Percentiles rank a stretch among this genome's conserved stretches.
These are phyloP conservation scores for Meles meles DNA, from an alignment of 2,113 vertebrate genomes.

Conservation along the genomic window DNA sequence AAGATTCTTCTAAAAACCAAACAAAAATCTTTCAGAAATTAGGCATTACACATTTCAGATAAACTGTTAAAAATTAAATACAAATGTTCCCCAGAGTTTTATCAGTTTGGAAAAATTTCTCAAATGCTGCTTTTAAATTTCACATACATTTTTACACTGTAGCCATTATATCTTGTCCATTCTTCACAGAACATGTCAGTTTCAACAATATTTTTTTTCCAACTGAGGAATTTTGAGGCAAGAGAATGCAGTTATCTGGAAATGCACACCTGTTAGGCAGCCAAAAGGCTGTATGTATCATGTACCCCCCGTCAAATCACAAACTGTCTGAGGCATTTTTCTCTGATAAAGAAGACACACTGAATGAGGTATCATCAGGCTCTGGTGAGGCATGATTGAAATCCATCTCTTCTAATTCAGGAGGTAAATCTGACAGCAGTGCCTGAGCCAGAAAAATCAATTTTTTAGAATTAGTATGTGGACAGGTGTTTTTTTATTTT, in stretches of 20 bases:
- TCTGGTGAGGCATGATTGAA: slow-evolving; percentile 83
- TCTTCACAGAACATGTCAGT: slow-evolving; percentile 43
- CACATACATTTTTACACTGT: slow-evolving; percentile 38
- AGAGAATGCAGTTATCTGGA: slow-evolving; percentile 63
- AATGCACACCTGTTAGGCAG: slow-evolving; percentile 30
- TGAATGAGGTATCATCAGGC: slow-evolving; percentile 86
- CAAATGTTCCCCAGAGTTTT: slow-evolving; percentile 42
- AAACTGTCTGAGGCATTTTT: slow-evolving; percentile 86
- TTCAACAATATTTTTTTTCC: slow-evolving; percentile 59
- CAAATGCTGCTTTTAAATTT: slow-evolving; percentile 38
- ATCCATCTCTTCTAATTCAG: slow-evolving; percentile 93
- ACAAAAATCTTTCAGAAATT: slow-evolving; percentile 57
- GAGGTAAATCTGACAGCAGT: slow-evolving; percentile 96
- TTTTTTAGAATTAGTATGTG: neutral
- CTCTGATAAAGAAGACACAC: slow-evolving; percentile 93
- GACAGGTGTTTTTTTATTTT: neutral
- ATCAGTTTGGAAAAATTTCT: slow-evolving; percentile 40
- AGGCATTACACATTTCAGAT: slow-evolving; percentile 58
- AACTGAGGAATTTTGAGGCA: slow-evolving; percentile 60
- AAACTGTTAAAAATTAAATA: slow-evolving; percentile 67
- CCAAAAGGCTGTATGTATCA: slow-evolving; percentile 5
- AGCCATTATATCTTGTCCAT: slow-evolving; percentile 42
- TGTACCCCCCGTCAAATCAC: slow-evolving; percentile 74
- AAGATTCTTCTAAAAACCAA: slow-evolving; percentile 68
- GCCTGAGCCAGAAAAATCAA: slow-evolving; percentile 82